These are phyloP conservation scores for Hapalemur alaotrensis DNA, from an alignment of 2,797 vertebrate genomes.

Conservation along the genomic window DNA sequence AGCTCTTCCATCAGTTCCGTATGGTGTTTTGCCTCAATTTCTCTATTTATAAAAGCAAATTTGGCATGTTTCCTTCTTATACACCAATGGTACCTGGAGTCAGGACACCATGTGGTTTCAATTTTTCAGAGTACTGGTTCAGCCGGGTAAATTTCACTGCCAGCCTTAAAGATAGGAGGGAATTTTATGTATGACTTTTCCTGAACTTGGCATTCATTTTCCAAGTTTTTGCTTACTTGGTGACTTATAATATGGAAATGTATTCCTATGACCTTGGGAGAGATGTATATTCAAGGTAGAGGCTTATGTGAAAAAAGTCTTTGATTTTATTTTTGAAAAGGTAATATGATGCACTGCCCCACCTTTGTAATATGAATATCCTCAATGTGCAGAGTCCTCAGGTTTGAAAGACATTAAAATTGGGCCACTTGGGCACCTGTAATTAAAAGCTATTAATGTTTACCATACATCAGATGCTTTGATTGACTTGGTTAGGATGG, in stretches of 20 bases:
- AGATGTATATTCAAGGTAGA: constrained; percentile 46
- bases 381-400: not conserved
- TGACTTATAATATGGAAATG: constrained; percentile 48
- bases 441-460: constrained; percentile 55
- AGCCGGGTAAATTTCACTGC: not conserved
- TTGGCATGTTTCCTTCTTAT: not conserved
- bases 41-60: constrained; percentile 41
- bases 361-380: not conserved
- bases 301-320: not conserved
- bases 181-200: constrained; percentile 37
- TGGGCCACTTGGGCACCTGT: constrained; percentile 34
- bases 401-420: not conserved
- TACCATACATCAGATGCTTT: constrained; percentile 43
- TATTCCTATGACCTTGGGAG: constrained; percentile 57
- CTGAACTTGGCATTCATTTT: constrained; percentile 41
- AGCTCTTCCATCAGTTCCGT: not conserved
- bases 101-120: constrained; percentile 33
- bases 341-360: not conserved
- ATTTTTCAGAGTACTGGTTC: constrained; percentile 21
- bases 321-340: constrained; percentile 29
- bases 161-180: constrained; percentile 28
- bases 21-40: constrained; percentile 46
- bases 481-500: constrained; percentile 64
- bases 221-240: constrained; percentile 34
- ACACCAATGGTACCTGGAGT: not conserved